phyloP scores from a whole-genome alignment of 53 echinoderm and acorn worm genomes.

The Stichopus horrens region DNA sequence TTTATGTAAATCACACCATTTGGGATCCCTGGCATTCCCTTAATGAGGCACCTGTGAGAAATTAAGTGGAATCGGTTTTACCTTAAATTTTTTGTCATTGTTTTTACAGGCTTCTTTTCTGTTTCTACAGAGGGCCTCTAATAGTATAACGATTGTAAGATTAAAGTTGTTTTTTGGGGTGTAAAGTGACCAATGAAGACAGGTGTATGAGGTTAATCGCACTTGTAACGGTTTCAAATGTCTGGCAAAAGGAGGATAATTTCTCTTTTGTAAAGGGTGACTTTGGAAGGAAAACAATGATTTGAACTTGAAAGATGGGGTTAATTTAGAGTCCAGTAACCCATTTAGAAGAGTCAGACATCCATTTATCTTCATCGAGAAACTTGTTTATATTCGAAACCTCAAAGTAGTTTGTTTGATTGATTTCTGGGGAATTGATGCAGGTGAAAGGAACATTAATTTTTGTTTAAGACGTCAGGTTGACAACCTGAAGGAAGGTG shows the following conservation, averaged over 20 bases:
- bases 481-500: no score
- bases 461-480: no score
- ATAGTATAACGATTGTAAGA: slow-evolving; percentile 1
- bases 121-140: background rate
- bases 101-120: slow-evolving; percentile 14
- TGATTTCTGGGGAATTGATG: no score
- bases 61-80: background rate
- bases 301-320: background rate
- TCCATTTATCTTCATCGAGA: background rate
- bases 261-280: background rate
- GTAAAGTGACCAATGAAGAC: background rate
- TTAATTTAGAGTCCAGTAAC: background rate
- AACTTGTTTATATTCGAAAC: no score
- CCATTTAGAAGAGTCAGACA: background rate
- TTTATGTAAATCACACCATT: background rate
- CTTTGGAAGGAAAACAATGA: background rate
- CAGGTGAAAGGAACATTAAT: no score
- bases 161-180: slow-evolving; percentile 9
- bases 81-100: background rate
- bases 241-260: background rate
- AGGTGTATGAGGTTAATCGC: slow-evolving; percentile 7
- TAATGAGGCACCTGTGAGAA: background rate
- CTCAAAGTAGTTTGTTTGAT: no score
- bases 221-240: background rate
- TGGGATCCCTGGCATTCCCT: background rate